Base-by-base conservation (phyloP, 2,888 invertebrate genomes). In the Bembecia ichneumoniformis region DNA sequence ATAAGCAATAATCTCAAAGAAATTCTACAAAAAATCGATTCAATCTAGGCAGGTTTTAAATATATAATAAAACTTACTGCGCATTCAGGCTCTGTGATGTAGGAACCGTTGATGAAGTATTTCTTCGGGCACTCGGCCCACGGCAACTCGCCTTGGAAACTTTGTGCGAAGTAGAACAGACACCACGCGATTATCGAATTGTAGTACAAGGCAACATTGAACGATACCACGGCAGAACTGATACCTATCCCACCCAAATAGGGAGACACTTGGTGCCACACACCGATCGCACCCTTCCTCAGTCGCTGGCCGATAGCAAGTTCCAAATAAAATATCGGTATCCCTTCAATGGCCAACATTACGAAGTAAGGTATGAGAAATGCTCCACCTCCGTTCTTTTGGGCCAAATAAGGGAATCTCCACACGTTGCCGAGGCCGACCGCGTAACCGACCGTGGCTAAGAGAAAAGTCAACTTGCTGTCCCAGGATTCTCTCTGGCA, bases 111-210 rank as follows among this genome's bases (percentile, higher is more conserved):
- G 51, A 86, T 83, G 69, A 94, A 94, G 62, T 94, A 92, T 53
- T 91, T 90, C 69, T 93, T 95, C 1, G 97, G 97, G 75, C 97
- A 97, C 53, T 94, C 93, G 0, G 96, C 88, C 97, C 97, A 98
- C 5, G 97, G 97, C 63, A 97, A 78, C 66, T 96, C 93, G 0
- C 94, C 92, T 71, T 96, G 96, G 79, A 97, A 97, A 77, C 97
- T 97, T 89, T 95, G 95, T 59, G 94, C 93, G 71, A 97, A 93
- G 83, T 97, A 98, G 80, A 96, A 97, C 70, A 98, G 89, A 75
- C 97, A 97, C 98, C 98, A 98, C 53, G 97, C 97, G 60, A 98
- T 97, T 64, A 98, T 98, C 53, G 97, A 97, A 82, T 98, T 98
- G 83, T 98, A 98, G 81, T 98, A 98, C 57, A 98, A 89, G 10